These are phyloP conservation scores for Tachycineta bicolor DNA, from an alignment of 2,113 vertebrate genomes.

Conservation along the genomic window DNA sequence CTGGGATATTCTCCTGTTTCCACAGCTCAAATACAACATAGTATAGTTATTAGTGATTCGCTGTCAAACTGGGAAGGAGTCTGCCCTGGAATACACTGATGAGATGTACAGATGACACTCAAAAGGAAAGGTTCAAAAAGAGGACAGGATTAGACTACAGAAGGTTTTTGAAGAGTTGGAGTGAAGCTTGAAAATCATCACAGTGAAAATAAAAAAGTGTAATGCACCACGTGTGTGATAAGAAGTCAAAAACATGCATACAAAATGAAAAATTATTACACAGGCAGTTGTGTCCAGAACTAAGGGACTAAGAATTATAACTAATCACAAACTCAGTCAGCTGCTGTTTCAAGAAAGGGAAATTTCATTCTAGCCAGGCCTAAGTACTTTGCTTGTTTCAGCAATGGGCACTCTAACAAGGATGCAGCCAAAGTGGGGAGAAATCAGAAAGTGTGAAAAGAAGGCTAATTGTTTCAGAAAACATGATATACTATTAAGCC, in stretches of 20 bases:
- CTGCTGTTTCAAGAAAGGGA: neutral
- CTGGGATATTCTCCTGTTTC: neutral
- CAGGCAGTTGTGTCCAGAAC: neutral
- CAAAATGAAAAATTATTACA: neutral
- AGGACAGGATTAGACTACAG: neutral
- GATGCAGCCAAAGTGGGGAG: neutral
- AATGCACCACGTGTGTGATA: neutral
- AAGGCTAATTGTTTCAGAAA: neutral
- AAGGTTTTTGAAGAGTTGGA: neutral
- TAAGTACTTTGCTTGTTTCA: neutral
- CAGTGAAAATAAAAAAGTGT: neutral
- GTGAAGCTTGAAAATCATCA: neutral
- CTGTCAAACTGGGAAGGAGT: neutral
- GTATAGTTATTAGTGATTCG: neutral
- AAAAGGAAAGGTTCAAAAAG: neutral
- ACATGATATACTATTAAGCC: neutral
- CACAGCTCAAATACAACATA: neutral
- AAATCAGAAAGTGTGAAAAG: neutral
- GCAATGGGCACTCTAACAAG: neutral
- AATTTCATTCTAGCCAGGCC: neutral
- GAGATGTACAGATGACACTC: neutral
- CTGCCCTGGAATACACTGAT: neutral
- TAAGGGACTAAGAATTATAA: neutral
- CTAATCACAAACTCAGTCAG: neutral
- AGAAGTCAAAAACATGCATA: neutral